phyloP scores from a whole-genome alignment of 2,113 vertebrate species.

The Melierax canorus region DNA sequence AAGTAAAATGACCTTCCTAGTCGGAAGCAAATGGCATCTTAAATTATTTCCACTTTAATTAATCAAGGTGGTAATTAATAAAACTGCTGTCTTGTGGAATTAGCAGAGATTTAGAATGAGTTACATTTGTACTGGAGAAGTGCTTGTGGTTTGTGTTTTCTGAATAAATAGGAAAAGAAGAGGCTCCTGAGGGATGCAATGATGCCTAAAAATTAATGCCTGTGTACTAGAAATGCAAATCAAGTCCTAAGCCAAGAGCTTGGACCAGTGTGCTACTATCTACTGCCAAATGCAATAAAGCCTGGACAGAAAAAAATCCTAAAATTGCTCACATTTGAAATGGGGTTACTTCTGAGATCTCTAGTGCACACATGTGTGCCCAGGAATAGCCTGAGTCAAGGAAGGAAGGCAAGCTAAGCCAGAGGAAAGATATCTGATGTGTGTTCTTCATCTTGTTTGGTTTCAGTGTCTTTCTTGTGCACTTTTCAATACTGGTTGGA shows the following conservation, averaged over 20 bases:
- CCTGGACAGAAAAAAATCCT: background rate
- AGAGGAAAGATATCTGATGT: background rate
- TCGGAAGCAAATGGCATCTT: background rate
- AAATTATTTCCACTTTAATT: slow-evolving; percentile 15
- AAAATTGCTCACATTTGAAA: background rate
- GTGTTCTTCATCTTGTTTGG: background rate
- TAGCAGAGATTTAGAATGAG: background rate
- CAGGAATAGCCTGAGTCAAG: background rate
- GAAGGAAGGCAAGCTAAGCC: background rate
- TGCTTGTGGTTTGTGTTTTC: background rate
- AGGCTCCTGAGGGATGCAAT: background rate
- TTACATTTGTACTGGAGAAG: background rate
- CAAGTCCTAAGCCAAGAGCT: background rate
- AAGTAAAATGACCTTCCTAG: slow-evolving; percentile 5
- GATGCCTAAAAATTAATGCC: background rate
- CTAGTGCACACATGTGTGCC: background rate
- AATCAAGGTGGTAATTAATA: background rate
- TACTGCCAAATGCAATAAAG: background rate
- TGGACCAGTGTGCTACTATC: background rate
- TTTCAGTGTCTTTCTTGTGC: background rate
- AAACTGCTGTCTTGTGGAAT: background rate
- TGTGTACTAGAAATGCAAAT: background rate
- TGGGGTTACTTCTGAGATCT: background rate
- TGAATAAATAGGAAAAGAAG: background rate
- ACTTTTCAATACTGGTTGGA: background rate